Conservation (phyloP, 1,140 invertebrate species). For the Camponotus pennsylvanicus region DNA sequence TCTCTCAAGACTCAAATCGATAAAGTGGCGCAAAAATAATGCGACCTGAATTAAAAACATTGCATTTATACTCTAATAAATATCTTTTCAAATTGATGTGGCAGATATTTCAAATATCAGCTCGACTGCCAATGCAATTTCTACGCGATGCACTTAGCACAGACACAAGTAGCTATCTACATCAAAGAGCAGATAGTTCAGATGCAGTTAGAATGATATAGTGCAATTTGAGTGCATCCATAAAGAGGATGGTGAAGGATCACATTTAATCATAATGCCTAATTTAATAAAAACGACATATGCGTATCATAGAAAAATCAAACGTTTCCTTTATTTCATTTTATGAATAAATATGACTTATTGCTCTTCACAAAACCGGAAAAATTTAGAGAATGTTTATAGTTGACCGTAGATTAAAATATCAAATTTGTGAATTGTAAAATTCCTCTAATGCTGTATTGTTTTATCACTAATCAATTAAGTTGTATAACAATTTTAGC, state of each 20-base stretch:
- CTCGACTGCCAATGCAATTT: neutral
- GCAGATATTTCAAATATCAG: neutral
- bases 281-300: slow-evolving; percentile 7
- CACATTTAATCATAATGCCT: neutral
- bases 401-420: neutral
- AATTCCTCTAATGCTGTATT: neutral
- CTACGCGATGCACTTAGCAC: slow-evolving; percentile 36
- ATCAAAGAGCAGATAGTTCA: slow-evolving; percentile 37
- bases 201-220: slow-evolving; percentile 39
- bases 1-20: neutral
- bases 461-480: neutral
- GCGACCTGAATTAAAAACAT: slow-evolving; percentile 24
- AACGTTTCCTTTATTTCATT: too few species aligned
- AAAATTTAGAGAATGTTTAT: neutral
- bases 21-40: neutral
- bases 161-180: slow-evolving; percentile 34
- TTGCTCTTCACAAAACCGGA: neutral
- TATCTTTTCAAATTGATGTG: neutral
- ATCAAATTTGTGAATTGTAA: neutral
- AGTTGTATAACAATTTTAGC: neutral
- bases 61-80: neutral
- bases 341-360: too few species aligned
- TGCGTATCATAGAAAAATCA: neutral
- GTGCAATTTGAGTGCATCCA: slow-evolving; percentile 13
- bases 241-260: neutral